Conservation (phyloP, 2,888 invertebrate genomes). For the Sialis fuliginosa region DNA sequence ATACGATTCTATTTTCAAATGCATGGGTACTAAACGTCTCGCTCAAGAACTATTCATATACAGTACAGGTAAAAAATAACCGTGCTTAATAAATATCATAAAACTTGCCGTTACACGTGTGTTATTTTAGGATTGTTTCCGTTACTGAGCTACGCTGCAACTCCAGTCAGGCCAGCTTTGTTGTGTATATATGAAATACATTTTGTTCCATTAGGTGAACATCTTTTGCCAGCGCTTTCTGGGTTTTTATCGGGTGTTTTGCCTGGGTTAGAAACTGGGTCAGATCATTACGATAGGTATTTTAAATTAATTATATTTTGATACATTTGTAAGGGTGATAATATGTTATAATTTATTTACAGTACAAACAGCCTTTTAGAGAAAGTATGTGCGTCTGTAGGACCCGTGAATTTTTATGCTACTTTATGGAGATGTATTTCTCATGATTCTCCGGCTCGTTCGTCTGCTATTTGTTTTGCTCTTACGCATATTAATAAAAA, state of each 20-base stretch:
- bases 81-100: not conserved
- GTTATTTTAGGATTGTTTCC: conserved; percentile 57
- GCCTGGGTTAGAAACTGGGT: conserved; percentile 73
- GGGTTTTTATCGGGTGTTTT: conserved; percentile 77
- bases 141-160: conserved; percentile 72
- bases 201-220: conserved; percentile 64
- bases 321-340: too few relatives aligned
- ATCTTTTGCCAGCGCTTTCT: conserved; percentile 61
- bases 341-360: conserved; percentile 10
- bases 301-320: not conserved
- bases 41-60: conserved; percentile 73
- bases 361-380: conserved; percentile 45
- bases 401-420: conserved; percentile 63
- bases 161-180: conserved; percentile 71
- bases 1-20: conserved; percentile 78
- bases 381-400: conserved; percentile 59
- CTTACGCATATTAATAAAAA: conserved; percentile 64
- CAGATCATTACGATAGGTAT: conserved; percentile 64
- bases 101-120: not conserved
- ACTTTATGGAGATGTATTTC: conserved; percentile 78
- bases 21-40: conserved; percentile 64
- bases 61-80: conserved; percentile 36
- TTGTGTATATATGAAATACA: conserved; percentile 73
- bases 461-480: conserved; percentile 68
- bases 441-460: conserved; percentile 59